Base-by-base conservation (phyloP, 2,113 vertebrate genomes). In the Speoplatyrhinus poulsoni region DNA sequence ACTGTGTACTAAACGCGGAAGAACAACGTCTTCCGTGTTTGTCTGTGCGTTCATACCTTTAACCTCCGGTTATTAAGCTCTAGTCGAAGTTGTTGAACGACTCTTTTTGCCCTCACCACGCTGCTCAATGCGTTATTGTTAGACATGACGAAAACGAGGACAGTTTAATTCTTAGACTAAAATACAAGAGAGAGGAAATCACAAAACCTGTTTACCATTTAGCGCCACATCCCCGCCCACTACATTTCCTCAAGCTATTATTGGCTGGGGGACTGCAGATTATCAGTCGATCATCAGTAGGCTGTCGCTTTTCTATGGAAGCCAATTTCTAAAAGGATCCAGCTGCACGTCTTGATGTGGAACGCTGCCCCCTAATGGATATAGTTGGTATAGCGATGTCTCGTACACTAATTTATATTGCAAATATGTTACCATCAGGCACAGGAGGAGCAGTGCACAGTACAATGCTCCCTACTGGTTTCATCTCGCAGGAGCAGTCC, bases 121-220 rank as follows among this genome's bases (percentile, higher is more conserved):
- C 82, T 93, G 76, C 81, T 90, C 81, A 81, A 90, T 48, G 91
- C 88, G 49, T 91, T 94, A 76, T 93, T 94, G 88, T 93, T 93
- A 46, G 92, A 93, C 92, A 93, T 93, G 80, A 60, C 81, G 81
- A 65, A 68, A 50, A 48, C 63, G 17, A 70, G 63, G 33, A 62
- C 57, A 0, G 66, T 12, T 10, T 3, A 1, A 53, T 6, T 16
- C 62, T 53, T 5, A 1, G 16, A n/a, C 54, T 19, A 7, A 33
- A 56, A 59, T 46, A 80, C 78, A 81, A 86, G 85, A 36, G 33
- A 16, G 50, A n/a, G 4, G 13, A 60, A 52, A 60, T 6, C 41
- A 41, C 41, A 67, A 9, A 65, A 70, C 69, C 16, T 6, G 9
- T 3, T 46, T 48, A 5, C 71, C 33, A 72, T 64, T 57, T 60